phyloP scores from a whole-genome alignment of 2,113 vertebrate species.

The Brienomyrus longianalis region DNA sequence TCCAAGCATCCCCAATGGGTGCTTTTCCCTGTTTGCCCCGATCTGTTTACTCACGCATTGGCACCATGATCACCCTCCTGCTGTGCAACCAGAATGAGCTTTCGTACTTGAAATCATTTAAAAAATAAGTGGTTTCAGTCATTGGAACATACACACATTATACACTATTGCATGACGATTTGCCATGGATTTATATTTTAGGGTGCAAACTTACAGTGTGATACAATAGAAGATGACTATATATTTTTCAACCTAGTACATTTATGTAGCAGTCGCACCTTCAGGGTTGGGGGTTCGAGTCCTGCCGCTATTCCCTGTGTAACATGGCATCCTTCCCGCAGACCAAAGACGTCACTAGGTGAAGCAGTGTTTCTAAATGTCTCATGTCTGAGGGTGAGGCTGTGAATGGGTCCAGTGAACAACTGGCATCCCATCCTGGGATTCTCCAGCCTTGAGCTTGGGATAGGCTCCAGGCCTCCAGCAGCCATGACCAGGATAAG shows the following conservation, averaged over 20 bases:
- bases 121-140: not conserved
- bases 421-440: too few species aligned
- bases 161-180: not conserved
- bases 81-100: not conserved
- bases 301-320: not conserved
- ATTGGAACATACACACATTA: not conserved
- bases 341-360: not conserved
- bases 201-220: not conserved
- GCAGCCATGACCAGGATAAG: not conserved
- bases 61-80: not conserved
- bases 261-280: not conserved
- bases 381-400: not conserved
- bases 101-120: not conserved
- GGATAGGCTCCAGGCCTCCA: not conserved
- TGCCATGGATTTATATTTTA: not conserved
- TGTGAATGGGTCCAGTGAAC: not conserved
- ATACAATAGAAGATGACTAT: not conserved
- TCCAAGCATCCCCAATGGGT: conserved; percentile 21
- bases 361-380: not conserved
- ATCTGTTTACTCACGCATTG: conserved; percentile 22
- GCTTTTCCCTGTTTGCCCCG: conserved; percentile 43
- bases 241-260: not conserved
- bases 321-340: not conserved
- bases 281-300: not conserved
- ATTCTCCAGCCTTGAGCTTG: too few species aligned